Conservation (phyloP, 2,797 vertebrate species). For the Onychomys torridus region DNA sequence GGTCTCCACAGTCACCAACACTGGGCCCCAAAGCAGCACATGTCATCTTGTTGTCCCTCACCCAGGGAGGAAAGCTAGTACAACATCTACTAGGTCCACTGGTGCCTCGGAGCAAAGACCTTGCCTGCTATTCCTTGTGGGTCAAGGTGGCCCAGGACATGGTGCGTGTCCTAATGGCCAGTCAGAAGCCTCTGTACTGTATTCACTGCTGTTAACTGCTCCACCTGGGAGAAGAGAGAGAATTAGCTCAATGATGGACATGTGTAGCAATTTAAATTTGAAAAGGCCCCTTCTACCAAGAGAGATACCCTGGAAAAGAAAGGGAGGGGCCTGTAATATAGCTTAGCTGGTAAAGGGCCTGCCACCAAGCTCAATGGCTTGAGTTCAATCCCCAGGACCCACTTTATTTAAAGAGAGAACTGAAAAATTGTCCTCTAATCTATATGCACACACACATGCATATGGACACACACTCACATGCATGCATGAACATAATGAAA, state of each 20-base stretch:
- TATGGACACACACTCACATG: too few species aligned
- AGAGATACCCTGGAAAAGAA: neutral
- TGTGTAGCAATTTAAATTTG: neutral
- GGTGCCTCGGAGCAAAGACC: neutral
- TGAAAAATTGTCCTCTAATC: neutral
- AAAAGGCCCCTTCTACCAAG: neutral
- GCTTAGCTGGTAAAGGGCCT: neutral
- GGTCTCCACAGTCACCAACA: neutral
- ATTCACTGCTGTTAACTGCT: neutral
- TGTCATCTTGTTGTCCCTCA: neutral
- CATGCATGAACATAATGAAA: neutral
- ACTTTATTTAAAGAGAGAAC: neutral
- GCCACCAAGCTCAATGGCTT: too few species aligned
- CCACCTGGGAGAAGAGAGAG: neutral
- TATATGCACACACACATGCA: neutral
- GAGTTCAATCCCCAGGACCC: neutral
- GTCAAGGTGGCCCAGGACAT: neutral
- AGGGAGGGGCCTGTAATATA: neutral
- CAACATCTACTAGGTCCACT: too few species aligned
- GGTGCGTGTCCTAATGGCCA: neutral
- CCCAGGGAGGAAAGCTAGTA: fast-evolving
- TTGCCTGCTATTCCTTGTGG: neutral
- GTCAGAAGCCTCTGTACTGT: neutral
- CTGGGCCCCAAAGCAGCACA: neutral
- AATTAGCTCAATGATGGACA: too few species aligned